Base-by-base conservation (phyloP, 2,888 invertebrate genomes). In the Caenorhabditis auriculariae region DNA sequence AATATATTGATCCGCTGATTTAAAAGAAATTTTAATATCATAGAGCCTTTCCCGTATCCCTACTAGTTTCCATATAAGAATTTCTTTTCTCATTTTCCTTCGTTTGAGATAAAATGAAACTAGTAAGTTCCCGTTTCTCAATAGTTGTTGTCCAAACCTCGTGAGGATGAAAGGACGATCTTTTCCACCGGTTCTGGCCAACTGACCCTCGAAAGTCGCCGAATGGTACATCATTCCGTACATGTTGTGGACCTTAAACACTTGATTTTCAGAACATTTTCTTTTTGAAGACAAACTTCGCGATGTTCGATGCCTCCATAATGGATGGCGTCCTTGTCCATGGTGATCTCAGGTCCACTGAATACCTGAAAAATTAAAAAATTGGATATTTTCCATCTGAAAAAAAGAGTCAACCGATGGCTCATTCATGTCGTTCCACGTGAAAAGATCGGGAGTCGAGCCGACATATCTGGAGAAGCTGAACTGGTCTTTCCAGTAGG, bases 341-440 rank as follows among this genome's bases (percentile, higher is more conserved):
- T 93, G 0, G 96, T 96, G 21, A 78, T 87, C 85, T 98, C 98
- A 0, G 98, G 98, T 0, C 96, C 96, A 83, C 92, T 96, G 84
- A 98, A 98, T 3, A 70, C 57, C 57, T 57, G 32, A 17, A 54
- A 29, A 47, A 37, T 32, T 12, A 21, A 17, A 29, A 45, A 46
- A 17, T 24, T 37, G 17, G 9, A 41, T 41, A 41, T 41, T 41
- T 41, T 41, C 19, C 17, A 3, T 21, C 35, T 15, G 17, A 55
- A 29, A 43, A 47, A 37, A 39, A 27, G 29, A 45, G 39, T 44
- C 17, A n/a, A 98, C 93, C 1, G 94, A 93, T 0, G 98, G 98
- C 81, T 99, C 98, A 77, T 98, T 98, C 98, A 99, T 98, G 77
- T 98, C 98, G 81, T 98, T 98, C 98, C 98, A 98, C 35, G 91